Conservation (phyloP, 2,113 vertebrate species). For the Sinocyclocheilus rhinocerous region DNA sequence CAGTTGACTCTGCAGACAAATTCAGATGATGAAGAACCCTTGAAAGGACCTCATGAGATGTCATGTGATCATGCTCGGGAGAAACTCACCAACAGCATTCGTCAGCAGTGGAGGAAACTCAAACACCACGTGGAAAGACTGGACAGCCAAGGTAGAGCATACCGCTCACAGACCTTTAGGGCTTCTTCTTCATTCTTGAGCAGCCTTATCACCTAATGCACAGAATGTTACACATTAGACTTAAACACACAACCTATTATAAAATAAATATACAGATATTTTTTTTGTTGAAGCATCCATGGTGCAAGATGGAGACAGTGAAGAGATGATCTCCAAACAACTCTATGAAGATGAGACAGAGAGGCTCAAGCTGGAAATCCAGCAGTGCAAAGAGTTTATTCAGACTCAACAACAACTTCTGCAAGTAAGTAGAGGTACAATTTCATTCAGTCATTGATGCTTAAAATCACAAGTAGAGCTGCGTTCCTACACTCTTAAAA, state of each 20-base stretch:
- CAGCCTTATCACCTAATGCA: background rate
- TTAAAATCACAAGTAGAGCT: background rate
- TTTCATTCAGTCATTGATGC: background rate
- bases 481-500: background rate
- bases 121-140: slow-evolving; percentile 92
- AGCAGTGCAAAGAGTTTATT: slow-evolving; percentile 93
- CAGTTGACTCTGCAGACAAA: slow-evolving; percentile 67
- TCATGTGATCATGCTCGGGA: slow-evolving; percentile 89
- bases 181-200: background rate
- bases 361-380: slow-evolving; percentile 87
- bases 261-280: background rate
- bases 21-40: slow-evolving; percentile 89
- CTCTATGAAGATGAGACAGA: slow-evolving; percentile 86
- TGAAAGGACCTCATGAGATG: slow-evolving; percentile 84
- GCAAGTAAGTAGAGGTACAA: slow-evolving; percentile 76
- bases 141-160: slow-evolving; percentile 86
- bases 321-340: slow-evolving; percentile 81
- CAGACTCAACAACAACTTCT: slow-evolving; percentile 90
- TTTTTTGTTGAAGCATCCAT: slow-evolving; percentile 76
- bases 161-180: background rate
- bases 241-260: background rate
- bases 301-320: slow-evolving; percentile 71
- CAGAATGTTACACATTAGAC: background rate
- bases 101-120: slow-evolving; percentile 92
- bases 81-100: slow-evolving; percentile 93